Evolutionary conservation across 2,888 invertebrate genomes (phyloP).

Genomic region (Limnephilus auricula): DNA sequence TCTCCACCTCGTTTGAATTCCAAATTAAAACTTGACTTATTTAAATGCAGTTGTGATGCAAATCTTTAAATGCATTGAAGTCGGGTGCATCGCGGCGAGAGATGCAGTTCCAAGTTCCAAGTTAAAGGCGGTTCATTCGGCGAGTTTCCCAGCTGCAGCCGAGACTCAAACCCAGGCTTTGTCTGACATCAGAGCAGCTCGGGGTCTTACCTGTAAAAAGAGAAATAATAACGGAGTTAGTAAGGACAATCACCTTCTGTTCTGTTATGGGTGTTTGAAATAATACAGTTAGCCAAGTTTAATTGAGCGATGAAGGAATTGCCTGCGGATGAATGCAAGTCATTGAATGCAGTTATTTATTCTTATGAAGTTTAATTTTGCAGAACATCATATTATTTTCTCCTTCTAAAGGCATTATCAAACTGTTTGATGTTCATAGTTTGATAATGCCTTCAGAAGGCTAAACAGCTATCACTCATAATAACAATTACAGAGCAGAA

Average conservation of each 20-base stretch:
- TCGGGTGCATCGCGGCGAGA: neutral
- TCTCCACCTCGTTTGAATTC: neutral
- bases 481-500: too few relatives aligned
- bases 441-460: too few relatives aligned
- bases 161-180: neutral
- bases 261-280: slow-evolving; percentile 4
- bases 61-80: neutral
- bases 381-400: too few relatives aligned
- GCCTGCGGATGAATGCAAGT: neutral
- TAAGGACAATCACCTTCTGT: neutral
- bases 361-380: too few relatives aligned
- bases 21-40: neutral
- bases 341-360: too few relatives aligned
- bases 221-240: slow-evolving; percentile 31
- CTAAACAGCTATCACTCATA: too few relatives aligned
- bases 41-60: slow-evolving; percentile 5
- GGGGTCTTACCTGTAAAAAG: slow-evolving; percentile 26
- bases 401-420: too few relatives aligned
- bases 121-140: neutral
- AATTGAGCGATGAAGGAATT: neutral
- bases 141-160: neutral
- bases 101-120: neutral
- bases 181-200: neutral
- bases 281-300: neutral
- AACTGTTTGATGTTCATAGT: too few relatives aligned